phyloP scores from a whole-genome alignment of 2,797 vertebrate species.

The Protonibea diacanthus region DNA sequence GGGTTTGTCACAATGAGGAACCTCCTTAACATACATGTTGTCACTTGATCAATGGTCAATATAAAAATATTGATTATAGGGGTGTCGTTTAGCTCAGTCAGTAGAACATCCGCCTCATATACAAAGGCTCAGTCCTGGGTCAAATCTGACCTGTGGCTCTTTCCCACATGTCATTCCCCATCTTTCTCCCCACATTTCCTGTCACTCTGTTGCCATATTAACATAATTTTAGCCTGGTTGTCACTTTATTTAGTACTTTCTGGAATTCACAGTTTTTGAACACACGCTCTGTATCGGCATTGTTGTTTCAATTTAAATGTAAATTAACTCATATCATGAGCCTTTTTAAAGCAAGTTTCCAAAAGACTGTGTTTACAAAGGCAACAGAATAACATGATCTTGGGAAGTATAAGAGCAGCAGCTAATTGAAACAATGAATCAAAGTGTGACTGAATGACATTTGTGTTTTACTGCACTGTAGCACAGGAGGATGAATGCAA shows the following conservation, averaged over 20 bases:
- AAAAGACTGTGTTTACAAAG: conserved; percentile 44
- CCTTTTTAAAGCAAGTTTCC: conserved; percentile 36
- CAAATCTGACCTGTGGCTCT: too few species aligned
- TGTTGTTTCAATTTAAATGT: conserved; percentile 78
- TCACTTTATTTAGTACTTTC: not conserved
- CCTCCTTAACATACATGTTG: not conserved
- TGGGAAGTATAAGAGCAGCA: conserved; percentile 13
- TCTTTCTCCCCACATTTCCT: too few species aligned
- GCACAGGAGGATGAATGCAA: conserved; percentile 30
- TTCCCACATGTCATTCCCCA: too few species aligned
- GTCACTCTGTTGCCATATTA: not conserved
- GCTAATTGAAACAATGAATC: conserved; percentile 69
- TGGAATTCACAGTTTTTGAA: conserved; percentile 11
- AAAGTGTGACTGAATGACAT: conserved; percentile 56
- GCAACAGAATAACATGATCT: conserved; percentile 39
- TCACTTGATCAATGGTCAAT: not conserved
- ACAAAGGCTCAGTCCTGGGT: too few species aligned
- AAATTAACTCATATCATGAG: conserved; percentile 67
- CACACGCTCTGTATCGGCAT: conserved; percentile 13
- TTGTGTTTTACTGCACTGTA: conserved; percentile 36
- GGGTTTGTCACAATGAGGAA: not conserved
- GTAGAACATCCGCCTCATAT: too few species aligned
- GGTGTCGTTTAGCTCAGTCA: too few species aligned
- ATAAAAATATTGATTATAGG: not conserved
- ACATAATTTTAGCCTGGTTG: conserved; percentile 14